phyloP scores from a whole-genome alignment of 2,113 vertebrate species.

The Casuarius casuarius region DNA sequence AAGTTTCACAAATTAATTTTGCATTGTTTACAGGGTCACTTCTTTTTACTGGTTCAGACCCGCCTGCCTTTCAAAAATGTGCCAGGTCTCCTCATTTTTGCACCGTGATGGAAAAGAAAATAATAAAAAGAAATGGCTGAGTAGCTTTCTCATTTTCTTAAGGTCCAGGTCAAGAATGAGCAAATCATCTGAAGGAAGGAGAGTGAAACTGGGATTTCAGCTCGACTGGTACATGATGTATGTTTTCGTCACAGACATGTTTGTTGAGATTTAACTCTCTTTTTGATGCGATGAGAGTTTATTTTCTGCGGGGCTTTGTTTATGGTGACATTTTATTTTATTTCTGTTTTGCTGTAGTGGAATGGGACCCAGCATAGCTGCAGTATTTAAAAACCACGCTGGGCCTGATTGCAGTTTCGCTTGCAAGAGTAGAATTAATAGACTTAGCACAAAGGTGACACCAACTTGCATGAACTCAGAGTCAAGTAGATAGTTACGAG shows the following conservation, averaged over 20 bases:
- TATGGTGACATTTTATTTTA: background rate
- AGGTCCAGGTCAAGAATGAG: background rate
- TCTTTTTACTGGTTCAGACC: background rate
- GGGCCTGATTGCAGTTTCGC: background rate
- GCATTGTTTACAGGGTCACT: background rate
- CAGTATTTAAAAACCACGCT: background rate
- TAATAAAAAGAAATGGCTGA: background rate
- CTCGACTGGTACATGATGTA: accelerated
- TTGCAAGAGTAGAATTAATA: background rate
- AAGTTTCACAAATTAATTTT: background rate
- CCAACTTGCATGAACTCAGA: background rate
- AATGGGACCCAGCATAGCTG: background rate
- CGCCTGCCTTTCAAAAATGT: background rate
- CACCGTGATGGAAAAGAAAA: background rate
- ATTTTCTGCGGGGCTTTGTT: background rate
- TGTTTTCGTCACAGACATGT: background rate
- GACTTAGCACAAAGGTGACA: background rate
- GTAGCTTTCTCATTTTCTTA: background rate
- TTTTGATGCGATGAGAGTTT: background rate
- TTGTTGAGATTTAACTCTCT: background rate
- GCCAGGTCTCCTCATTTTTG: background rate
- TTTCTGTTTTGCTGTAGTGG: background rate
- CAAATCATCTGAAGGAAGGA: background rate
- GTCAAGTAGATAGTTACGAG: background rate
- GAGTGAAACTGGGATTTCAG: too few species aligned